phyloP scores from a whole-genome alignment of 2,113 vertebrate species.

The Cavia porcellus region DNA sequence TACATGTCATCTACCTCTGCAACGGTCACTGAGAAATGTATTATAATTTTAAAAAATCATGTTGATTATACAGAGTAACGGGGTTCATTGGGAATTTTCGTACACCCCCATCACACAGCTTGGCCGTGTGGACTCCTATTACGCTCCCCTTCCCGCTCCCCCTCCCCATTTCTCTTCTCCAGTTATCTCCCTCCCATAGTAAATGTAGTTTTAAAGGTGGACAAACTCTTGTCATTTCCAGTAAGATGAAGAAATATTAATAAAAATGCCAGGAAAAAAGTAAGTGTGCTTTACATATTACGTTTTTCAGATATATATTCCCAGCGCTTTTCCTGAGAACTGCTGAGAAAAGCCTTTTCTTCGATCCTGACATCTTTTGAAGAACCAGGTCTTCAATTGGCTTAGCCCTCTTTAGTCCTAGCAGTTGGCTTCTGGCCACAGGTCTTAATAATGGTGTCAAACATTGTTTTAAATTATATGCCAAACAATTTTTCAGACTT shows the following conservation, averaged over 20 bases:
- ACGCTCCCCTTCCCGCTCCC: no score
- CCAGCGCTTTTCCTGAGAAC: neutral
- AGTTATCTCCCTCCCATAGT: neutral
- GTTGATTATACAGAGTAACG: neutral
- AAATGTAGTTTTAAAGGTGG: neutral
- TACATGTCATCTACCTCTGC: neutral
- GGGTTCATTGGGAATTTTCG: neutral
- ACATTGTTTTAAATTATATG: neutral
- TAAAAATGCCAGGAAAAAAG: neutral
- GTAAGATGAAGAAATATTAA: neutral
- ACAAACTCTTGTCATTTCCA: neutral
- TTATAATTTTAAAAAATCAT: neutral
- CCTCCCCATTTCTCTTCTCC: neutral
- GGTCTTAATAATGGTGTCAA: neutral
- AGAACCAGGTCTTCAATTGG: neutral
- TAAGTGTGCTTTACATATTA: neutral
- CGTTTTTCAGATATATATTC: neutral
- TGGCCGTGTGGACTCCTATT: neutral
- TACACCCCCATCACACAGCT: neutral
- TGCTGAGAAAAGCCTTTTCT: neutral
- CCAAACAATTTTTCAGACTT: neutral
- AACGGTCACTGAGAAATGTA: neutral
- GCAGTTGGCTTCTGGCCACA: neutral
- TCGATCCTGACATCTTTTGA: accelerated
- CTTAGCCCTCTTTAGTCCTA: accelerated